phyloP scores from a whole-genome alignment of 2,113 vertebrate genomes.

The Labeo catla region DNA sequence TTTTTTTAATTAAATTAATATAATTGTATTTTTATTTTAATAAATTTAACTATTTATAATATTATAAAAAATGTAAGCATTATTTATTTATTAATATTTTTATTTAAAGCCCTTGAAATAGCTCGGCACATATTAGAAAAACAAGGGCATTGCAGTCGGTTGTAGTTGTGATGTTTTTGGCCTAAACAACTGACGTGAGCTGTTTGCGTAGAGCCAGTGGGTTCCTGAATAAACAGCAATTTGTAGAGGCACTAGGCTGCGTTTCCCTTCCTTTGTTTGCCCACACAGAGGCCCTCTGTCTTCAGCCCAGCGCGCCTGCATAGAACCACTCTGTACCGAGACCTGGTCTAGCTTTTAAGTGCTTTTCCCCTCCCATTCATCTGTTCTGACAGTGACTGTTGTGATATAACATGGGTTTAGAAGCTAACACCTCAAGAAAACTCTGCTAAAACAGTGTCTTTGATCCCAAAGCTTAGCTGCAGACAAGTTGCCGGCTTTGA shows the following conservation, averaged over 20 bases:
- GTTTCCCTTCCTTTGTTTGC: constrained; percentile 61
- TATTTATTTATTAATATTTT: not conserved
- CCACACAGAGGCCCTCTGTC: constrained; percentile 62
- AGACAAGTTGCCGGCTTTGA: not conserved
- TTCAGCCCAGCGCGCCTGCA: not conserved
- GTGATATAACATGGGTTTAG: not conserved
- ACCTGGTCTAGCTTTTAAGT: constrained; percentile 43
- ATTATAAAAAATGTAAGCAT: not conserved
- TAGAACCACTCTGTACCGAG: constrained; percentile 53
- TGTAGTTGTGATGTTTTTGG: constrained; percentile 46
- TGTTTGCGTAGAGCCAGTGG: constrained; percentile 53
- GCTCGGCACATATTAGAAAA: not conserved
- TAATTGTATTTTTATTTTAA: no score
- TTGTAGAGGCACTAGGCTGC: constrained; percentile 56
- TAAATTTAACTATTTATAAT: not conserved
- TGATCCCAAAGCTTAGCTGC: not conserved
- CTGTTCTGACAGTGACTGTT: not conserved
- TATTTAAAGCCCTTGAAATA: constrained; percentile 3
- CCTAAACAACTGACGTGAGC: constrained; percentile 54
- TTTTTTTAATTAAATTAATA: no score
- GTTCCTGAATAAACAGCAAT: constrained; percentile 58
- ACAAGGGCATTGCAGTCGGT: not conserved
- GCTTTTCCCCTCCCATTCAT: constrained; percentile 9
- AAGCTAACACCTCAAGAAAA: not conserved
- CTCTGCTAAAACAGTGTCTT: not conserved